These are phyloP conservation scores for Pandemis corylana DNA, from an alignment of 2,888 invertebrate species.

Conservation along the genomic window DNA sequence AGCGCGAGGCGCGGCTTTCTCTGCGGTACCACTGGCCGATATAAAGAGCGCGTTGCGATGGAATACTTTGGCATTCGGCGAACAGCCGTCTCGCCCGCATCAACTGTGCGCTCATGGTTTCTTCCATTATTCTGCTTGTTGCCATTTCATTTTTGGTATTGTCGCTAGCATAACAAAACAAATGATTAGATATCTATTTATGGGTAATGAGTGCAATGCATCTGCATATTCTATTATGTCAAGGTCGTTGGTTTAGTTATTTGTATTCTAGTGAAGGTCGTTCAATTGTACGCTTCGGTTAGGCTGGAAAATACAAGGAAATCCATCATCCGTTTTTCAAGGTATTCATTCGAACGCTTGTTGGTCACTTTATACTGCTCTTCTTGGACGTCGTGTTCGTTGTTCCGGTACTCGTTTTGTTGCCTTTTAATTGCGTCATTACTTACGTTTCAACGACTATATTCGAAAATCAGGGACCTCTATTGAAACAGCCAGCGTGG, in stretches of 20 bases:
- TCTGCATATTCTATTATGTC: conserved; percentile 76
- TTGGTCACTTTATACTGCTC: conserved; percentile 57
- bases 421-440: conserved; percentile 56
- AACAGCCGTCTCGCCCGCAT: conserved; percentile 83
- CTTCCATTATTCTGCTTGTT: conserved; percentile 57
- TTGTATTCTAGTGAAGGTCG: conserved; percentile 81
- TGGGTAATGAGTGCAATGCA: conserved; percentile 77
- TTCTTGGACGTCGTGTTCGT: conserved; percentile 34
- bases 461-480: conserved; percentile 59
- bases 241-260: conserved; percentile 82
- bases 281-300: conserved; percentile 66
- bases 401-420: conserved; percentile 31
- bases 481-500: conserved; percentile 74
- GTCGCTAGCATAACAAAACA: conserved; percentile 74
- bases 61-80: conserved; percentile 83
- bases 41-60: conserved; percentile 82
- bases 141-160: conserved; percentile 62
- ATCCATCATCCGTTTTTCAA: conserved; percentile 79
- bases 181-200: conserved; percentile 71
- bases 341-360: conserved; percentile 70
- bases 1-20: conserved; percentile 82
- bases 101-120: conserved; percentile 70
- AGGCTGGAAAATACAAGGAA: conserved; percentile 82
- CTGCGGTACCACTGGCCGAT: conserved; percentile 75
- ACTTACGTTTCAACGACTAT: conserved; percentile 49